Conservation (phyloP, 2,888 invertebrate genomes). For the Brenthis hecate region DNA sequence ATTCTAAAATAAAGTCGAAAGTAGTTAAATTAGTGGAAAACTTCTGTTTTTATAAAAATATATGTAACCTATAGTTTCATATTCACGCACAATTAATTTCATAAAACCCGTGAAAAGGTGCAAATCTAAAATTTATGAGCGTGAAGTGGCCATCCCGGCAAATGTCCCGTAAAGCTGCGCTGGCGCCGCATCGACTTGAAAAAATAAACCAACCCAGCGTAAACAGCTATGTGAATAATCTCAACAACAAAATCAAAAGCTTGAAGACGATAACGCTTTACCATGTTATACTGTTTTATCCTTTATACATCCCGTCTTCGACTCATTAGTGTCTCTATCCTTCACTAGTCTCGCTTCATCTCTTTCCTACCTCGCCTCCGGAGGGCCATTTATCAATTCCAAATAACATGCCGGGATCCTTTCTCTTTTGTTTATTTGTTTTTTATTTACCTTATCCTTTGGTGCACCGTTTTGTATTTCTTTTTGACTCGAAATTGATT, state of each 20-base stretch:
- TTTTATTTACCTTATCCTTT: constrained; percentile 79
- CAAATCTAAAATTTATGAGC: constrained; percentile 55
- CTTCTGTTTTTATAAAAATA: too few species aligned
- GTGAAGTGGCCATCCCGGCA: constrained; percentile 56
- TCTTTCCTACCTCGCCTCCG: constrained; percentile 67
- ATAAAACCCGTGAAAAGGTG: constrained; percentile 38
- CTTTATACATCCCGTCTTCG: constrained; percentile 61
- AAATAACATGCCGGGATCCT: constrained; percentile 80
- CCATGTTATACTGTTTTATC: constrained; percentile 70
- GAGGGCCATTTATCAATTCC: constrained; percentile 81
- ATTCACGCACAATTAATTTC: too few species aligned
- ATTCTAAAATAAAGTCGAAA: too few species aligned
- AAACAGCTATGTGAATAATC: constrained; percentile 45
- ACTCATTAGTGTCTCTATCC: constrained; percentile 73
- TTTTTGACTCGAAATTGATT: constrained; percentile 78
- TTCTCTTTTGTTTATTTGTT: constrained; percentile 77
- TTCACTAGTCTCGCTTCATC: constrained; percentile 65
- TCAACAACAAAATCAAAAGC: constrained; percentile 48
- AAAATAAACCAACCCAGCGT: constrained; percentile 32
- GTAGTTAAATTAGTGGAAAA: too few species aligned
- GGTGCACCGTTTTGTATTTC: constrained; percentile 66
- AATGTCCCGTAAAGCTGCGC: constrained; percentile 62
- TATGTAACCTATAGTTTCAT: too few species aligned
- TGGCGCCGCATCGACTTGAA: constrained; percentile 51
- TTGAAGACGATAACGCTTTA: constrained; percentile 67